Evolutionary conservation across 2,113 vertebrate genomes (phyloP), one percentile per base, ranked within the genome.

Genomic region (Mus spicilegus): DNA sequence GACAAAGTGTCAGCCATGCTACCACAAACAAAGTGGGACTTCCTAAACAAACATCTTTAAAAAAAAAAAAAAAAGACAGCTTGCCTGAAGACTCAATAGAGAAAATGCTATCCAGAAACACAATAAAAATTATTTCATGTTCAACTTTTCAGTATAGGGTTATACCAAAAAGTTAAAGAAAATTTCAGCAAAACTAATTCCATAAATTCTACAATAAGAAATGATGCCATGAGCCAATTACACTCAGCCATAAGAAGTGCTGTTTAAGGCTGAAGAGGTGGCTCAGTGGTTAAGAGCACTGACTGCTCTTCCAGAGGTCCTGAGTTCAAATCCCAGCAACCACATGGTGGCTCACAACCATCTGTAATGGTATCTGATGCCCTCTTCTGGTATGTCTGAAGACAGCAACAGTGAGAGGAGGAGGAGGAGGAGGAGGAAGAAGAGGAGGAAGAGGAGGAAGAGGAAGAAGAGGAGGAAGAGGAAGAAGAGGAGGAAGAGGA

Each of bases 181-280:
- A 95, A 97, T 77, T 30, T 65, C 39, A 56, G 11, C 84, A 33
- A 76, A 94, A 95, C 30, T 26, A 92, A 91, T 63, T 39, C 69
- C 49, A 88, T 26, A 65, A 65, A 26, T 65, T 65, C 63, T 65
- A 65, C 33, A 90, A 87, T 63, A 42, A 89, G 89, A 95, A 95
- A 94, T 28, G 33, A 73, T 63, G 93, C 89, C 86, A 67, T 54
- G 24, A 65, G 63, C 24, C 24, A 93, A 93, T 80, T 89, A 75
- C 0, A 70, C 28, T 76, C 26, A 65, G 24, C 33, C 56, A 33
- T 7, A 87, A 17, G 39, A 88, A 93, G 49, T 39, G 7, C 36
- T 22, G 61, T 19, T 69, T 22, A 67, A 24, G 17, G 58, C 58
- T 58, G 58, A 5, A 58, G 58, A 58, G 58, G 17, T 58, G 58